Conservation (phyloP, 2,888 invertebrate species). For the Machimus atricapillus region DNA sequence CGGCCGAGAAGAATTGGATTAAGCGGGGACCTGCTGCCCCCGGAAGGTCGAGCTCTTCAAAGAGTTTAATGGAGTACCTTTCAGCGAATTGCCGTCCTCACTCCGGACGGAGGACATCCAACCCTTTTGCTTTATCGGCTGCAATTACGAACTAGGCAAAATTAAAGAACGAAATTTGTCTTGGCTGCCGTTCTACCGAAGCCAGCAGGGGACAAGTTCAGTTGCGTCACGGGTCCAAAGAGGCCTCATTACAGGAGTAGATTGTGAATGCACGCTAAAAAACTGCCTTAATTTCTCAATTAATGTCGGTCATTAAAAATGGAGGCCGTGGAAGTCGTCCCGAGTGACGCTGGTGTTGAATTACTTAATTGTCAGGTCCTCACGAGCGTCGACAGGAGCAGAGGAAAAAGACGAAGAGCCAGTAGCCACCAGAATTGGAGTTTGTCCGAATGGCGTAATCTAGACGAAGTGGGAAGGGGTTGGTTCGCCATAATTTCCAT, state of each 20-base stretch:
- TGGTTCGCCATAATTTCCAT: neutral
- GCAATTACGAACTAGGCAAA: neutral
- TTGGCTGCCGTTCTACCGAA: neutral
- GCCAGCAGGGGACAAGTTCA: neutral
- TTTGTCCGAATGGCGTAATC: neutral
- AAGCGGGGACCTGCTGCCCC: neutral
- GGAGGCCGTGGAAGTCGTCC: neutral
- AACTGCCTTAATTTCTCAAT: slow-evolving; percentile 27
- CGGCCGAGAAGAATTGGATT: neutral
- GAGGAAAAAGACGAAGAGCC: neutral
- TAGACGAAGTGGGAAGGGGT: neutral
- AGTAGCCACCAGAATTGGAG: neutral
- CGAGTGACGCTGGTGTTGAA: neutral
- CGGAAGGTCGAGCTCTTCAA: neutral
- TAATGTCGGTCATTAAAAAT: slow-evolving; percentile 21
- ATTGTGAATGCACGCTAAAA: slow-evolving; percentile 2
- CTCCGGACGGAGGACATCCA: neutral
- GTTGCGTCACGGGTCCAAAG: neutral
- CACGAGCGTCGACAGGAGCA: neutral
- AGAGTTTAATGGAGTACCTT: neutral
- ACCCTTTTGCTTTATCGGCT: neutral
- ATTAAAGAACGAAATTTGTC: neutral
- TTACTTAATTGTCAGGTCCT: slow-evolving; percentile 6
- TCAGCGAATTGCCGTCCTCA: neutral
- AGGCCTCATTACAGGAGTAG: neutral